Evolutionary conservation across 2,888 invertebrate genomes (phyloP).

Genomic region (Andrena minutula): DNA sequence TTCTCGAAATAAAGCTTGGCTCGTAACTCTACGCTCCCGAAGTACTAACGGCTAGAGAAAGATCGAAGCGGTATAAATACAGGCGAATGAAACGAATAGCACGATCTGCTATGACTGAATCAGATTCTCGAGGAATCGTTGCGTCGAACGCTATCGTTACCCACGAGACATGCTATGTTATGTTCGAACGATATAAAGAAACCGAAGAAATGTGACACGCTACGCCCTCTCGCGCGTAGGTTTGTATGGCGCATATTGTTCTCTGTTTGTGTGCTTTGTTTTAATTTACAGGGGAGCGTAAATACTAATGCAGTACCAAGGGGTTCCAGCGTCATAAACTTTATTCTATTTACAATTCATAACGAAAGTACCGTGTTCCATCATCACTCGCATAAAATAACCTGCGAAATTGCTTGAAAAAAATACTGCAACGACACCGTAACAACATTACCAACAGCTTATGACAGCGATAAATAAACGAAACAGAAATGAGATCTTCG

Average conservation of each 20-base stretch:
- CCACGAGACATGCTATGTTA: not conserved
- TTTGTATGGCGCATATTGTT: not conserved
- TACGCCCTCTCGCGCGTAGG: not conserved
- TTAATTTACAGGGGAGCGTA: not conserved
- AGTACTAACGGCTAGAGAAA: not conserved
- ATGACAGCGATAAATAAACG: conserved; percentile 30
- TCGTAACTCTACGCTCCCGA: not conserved
- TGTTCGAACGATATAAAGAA: not conserved
- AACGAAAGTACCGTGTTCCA: conserved; percentile 36
- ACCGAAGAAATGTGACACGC: not conserved
- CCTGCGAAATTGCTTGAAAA: conserved; percentile 8
- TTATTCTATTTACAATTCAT: conserved; percentile 53
- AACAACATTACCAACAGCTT: conserved; percentile 30
- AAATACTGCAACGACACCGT: conserved; percentile 17
- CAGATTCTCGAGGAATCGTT: conserved; percentile 18
- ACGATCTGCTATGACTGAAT: not conserved
- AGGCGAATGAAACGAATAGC: not conserved
- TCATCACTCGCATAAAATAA: conserved; percentile 15
- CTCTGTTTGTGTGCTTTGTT: not conserved
- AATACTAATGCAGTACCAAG: conserved; percentile 45
- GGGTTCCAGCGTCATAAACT: conserved; percentile 59
- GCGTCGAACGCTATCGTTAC: conserved; percentile 21
- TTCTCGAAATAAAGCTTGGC: conserved; percentile 1
- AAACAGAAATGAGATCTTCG: conserved; percentile 23
- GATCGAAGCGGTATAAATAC: not conserved